Base-by-base conservation (phyloP, 2,888 invertebrate genomes). In the Epinotia nisella region DNA sequence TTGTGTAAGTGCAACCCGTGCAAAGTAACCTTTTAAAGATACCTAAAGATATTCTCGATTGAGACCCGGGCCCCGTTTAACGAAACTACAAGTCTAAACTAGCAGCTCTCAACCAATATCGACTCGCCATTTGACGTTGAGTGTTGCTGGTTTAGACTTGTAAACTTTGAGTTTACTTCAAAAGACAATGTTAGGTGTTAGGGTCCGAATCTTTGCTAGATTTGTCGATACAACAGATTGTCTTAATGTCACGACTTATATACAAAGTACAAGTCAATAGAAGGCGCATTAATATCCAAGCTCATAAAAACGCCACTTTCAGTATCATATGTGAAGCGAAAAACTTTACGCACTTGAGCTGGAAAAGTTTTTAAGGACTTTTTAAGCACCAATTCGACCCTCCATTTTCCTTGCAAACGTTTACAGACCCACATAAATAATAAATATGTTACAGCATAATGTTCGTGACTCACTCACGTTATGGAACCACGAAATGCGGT, bases 401-500 rank as follows among this genome's bases (percentile, higher is more conserved):
- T 62, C 39, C 66, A 66, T 66, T 66, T 24, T 65, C 51, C 19
- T 65, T 9, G 5, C 41, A 55, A 66, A 56, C 41, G 55, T 66
- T 66, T 66, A 56, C 55, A 10, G 60, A 4, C 41, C 41, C 39
- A 17, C 53, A 41, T 61, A 70, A 70, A 70, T 61, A 70, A 70
- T 51, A 61, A 24, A 70, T 61, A 69, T 53, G 61, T 61, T 61
- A 70, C 61, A 53, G 58, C 11, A 39, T 39, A 60, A 49, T 41
- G 69, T 21, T 51, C 62, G 71, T 71, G 71, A 71, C 71, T 80
- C 80, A 96, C 97, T 96, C 95, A 98, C 98, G 93, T 97, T 96
- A 92, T 97, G 97, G 89, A 96, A 97, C 98, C 98, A 98, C 75
- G 96, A 95, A 85, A 98, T 96, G 87, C 97, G 96, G 87, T 97